Evolutionary conservation across 2,888 invertebrate species (phyloP), one percentile per base, ranked within the genome.

Genomic region (Parthenolecanium corni): DNA sequence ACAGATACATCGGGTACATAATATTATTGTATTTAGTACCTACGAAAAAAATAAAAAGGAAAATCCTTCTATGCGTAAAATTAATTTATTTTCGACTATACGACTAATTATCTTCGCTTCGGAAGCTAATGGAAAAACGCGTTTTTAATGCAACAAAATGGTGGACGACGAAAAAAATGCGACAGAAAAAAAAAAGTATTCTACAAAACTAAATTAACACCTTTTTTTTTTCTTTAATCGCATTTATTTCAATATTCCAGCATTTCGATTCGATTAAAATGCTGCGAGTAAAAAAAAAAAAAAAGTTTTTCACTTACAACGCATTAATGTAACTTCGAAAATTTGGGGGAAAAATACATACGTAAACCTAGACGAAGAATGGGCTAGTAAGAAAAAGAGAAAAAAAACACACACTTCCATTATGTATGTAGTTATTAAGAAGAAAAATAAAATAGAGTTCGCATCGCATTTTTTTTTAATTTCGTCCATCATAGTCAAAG

Each of bases 211-310:
- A 57, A 31, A 25, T 24, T 57, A 57, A 46, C 57, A n/a, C n/a
- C n/a, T n/a, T n/a, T n/a, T n/a, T n/a, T n/a, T n/a, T 31, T 31
- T 4, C 9, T 31, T 31, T 31, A 57, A 57, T 57, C 46, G 57
- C 57, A 57, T 57, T 57, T 57, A 57, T 57, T 57, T 46, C 46
- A 57, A 57, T 57, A 57, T 57, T 57, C 46, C 46, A 57, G 44
- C 46, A n/a, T n/a, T n/a, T n/a, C n/a, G n/a, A 47, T 57, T 57
- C 57, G 46, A 57, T 57, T 57, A 57, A 57, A 44, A n/a, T n/a
- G n/a, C n/a, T 16, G 20, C 46, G 57, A 44, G 44, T 23, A 44
- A 31, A 31, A 31, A 31, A 52, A 57, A 47, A 56, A 57, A 53
- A 42, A 25, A 25, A 46, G 40, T 54, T 38, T 14, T 56, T 57